Evolutionary conservation across 2,888 invertebrate genomes (phyloP).

Genomic region (Nomada hirtipes): DNA sequence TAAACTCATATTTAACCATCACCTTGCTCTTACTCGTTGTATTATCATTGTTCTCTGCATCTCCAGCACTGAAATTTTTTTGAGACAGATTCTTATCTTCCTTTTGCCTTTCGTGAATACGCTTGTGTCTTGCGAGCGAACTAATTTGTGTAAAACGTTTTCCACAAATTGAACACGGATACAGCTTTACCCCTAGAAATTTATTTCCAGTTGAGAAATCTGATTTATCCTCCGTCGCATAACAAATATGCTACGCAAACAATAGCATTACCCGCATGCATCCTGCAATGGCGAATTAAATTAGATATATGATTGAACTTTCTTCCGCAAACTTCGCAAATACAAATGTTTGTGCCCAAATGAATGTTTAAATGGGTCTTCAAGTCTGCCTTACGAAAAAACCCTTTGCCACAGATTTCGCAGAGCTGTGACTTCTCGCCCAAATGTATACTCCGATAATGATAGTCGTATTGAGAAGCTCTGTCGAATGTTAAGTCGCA

Average conservation of each 20-base stretch:
- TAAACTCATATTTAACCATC: slow-evolving; percentile 26
- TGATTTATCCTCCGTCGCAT: too few relatives aligned
- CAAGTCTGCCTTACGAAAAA: slow-evolving; percentile 81
- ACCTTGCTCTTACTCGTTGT: slow-evolving; percentile 60
- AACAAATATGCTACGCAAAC: neutral
- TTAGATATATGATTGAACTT: slow-evolving; percentile 84
- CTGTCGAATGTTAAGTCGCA: slow-evolving; percentile 80
- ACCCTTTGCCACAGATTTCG: slow-evolving; percentile 80
- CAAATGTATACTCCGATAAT: slow-evolving; percentile 79
- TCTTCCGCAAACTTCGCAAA: slow-evolving; percentile 83
- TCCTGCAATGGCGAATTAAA: slow-evolving; percentile 81
- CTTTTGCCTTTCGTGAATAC: slow-evolving; percentile 72
- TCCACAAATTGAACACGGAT: slow-evolving; percentile 80
- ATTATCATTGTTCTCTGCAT: slow-evolving; percentile 34
- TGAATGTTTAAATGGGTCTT: slow-evolving; percentile 83
- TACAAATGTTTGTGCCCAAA: slow-evolving; percentile 81
- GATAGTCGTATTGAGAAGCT: slow-evolving; percentile 80
- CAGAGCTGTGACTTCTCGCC: slow-evolving; percentile 81
- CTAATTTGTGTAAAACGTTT: slow-evolving; percentile 80
- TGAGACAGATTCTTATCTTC: slow-evolving; percentile 28
- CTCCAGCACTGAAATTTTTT: slow-evolving; percentile 29
- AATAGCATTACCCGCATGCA: slow-evolving; percentile 80
- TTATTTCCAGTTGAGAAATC: slow-evolving; percentile 1
- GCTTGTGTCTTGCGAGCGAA: slow-evolving; percentile 78
- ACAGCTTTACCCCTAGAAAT: slow-evolving; percentile 79